Base-by-base conservation (phyloP, 2,797 vertebrate genomes). In the Oreonectes daqikongensis region DNA sequence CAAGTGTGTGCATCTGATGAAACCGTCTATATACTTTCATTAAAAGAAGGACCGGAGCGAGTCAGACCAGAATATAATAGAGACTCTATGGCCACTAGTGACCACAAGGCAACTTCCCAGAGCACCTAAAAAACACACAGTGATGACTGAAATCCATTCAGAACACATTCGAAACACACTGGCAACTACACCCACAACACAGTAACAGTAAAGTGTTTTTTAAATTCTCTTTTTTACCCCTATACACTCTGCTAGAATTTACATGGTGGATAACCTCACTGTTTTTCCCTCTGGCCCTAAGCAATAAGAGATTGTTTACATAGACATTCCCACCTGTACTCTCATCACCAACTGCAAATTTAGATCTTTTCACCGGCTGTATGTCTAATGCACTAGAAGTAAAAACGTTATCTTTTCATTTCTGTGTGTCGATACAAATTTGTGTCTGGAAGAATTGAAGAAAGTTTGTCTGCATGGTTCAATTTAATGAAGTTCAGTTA, bases 241-340 rank as follows among this genome's bases (percentile, higher is more conserved):
- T 48, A n/a, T n/a, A 20, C n/a, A 35, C 42, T 42, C 24, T 50
- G 53, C 42, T 50, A 28, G 59, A 78, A 81, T 81, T 72, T 63
- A 42, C 65, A 79, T 77, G 42, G 32, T 72, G 68, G 30, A 78
- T 76, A 30, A 73, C 59, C 52, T 48, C 69, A 53, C 63, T 70
- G 46, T 61, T 66, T 59, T 75, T 81, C 74, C 79, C 79, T 74
- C 57, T 59, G 79, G 80, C 80, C 77, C 80, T 75, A 67, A 57
- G 80, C 77, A 84, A 84, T 84, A 82, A 82, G 70, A 68, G 28
- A 76, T 68, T 84, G 84, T 86, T 80, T 82, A 82, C 70, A 67
- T 72, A 79, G 64, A 50, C 44, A 26, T 68, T 70, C 78, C 73
- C 76, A 72, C 55, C 66, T 67, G 55, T 69, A 24, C 69, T 75